Conservation (phyloP, 2,888 invertebrate species). For the Thymelicus lineola region DNA sequence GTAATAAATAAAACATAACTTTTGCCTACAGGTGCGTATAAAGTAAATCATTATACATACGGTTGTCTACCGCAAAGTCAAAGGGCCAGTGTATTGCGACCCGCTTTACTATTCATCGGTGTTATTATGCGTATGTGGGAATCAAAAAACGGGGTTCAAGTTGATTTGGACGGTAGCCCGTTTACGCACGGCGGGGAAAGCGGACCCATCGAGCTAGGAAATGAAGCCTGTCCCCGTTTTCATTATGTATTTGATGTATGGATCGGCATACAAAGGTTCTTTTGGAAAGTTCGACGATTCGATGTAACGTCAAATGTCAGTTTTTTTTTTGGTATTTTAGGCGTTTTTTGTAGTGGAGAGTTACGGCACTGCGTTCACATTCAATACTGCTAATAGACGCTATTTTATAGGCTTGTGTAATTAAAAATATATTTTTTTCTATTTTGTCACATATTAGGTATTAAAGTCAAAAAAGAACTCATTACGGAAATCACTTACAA, state of each 20-base stretch:
- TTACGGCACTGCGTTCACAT: conserved; percentile 1
- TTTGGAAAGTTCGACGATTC: conserved; percentile 39
- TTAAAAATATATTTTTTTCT: too few relatives aligned
- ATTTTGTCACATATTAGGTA: too few relatives aligned
- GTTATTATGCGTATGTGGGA: conserved; percentile 13
- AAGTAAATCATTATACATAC: conserved; percentile 46
- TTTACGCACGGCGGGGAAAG: conserved; percentile 36
- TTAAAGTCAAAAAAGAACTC: too few relatives aligned
- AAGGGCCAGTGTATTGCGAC: conserved; percentile 44
- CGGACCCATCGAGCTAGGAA: conserved; percentile 41
- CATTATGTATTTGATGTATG: conserved; percentile 44
- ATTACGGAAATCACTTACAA: too few relatives aligned
- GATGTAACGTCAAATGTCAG: conserved; percentile 36
- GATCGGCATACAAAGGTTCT: conserved; percentile 39
- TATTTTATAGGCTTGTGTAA: conserved; percentile 7
- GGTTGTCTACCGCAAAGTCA: conserved; percentile 38
- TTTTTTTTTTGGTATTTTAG: conserved; percentile 22
- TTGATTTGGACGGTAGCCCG: conserved; percentile 37
- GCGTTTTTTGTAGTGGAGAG: conserved; percentile 5
- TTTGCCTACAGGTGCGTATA: conserved; percentile 47
- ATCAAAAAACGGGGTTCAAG: conserved; percentile 39
- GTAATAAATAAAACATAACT: conserved; percentile 51
- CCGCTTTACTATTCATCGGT: conserved; percentile 34
- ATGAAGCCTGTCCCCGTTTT: conserved; percentile 45
- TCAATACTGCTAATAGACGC: neutral